Evolutionary conservation across 2,888 invertebrate genomes (phyloP).

Genomic region (Dolomedes plantarius): DNA sequence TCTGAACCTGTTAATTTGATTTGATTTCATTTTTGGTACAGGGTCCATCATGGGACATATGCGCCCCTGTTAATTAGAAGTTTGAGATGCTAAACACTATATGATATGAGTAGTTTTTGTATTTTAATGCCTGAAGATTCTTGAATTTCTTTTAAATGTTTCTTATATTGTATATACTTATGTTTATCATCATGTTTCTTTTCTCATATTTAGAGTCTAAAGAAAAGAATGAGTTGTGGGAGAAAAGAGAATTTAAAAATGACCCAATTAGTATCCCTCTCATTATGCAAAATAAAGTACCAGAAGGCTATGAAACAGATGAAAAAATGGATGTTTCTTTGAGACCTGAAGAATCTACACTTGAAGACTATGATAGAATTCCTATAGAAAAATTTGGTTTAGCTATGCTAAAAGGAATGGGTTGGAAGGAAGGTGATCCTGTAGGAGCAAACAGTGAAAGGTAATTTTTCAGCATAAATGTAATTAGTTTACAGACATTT

Average conservation of each 20-base stretch:
- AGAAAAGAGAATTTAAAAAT: slow-evolving; percentile 43
- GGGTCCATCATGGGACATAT: too few relatives aligned
- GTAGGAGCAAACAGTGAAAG: slow-evolving; percentile 69
- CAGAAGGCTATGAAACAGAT: slow-evolving; percentile 79
- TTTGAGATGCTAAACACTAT: too few relatives aligned
- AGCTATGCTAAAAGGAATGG: slow-evolving; percentile 97
- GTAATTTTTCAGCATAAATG: slow-evolving; percentile 39
- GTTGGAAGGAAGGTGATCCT: slow-evolving; percentile 79
- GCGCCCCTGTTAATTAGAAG: too few relatives aligned
- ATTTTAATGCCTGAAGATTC: too few relatives aligned
- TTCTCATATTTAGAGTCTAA: slow-evolving; percentile 69
- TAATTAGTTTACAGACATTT: too few relatives aligned
- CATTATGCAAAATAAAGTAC: slow-evolving; percentile 78
- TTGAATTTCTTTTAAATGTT: too few relatives aligned
- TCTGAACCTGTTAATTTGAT: too few relatives aligned
- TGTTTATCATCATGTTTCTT: too few relatives aligned
- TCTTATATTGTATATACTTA: too few relatives aligned
- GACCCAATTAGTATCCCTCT: slow-evolving; percentile 76
- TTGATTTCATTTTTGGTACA: too few relatives aligned
- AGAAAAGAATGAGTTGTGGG: slow-evolving; percentile 49
- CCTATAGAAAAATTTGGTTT: slow-evolving; percentile 89
- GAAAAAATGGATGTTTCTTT: slow-evolving; percentile 78
- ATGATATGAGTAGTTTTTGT: too few relatives aligned
- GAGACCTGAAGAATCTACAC: slow-evolving; percentile 80
- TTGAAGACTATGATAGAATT: slow-evolving; percentile 83